Base-by-base conservation (phyloP, 2,888 invertebrate genomes). In the Galerucella pusilla region DNA sequence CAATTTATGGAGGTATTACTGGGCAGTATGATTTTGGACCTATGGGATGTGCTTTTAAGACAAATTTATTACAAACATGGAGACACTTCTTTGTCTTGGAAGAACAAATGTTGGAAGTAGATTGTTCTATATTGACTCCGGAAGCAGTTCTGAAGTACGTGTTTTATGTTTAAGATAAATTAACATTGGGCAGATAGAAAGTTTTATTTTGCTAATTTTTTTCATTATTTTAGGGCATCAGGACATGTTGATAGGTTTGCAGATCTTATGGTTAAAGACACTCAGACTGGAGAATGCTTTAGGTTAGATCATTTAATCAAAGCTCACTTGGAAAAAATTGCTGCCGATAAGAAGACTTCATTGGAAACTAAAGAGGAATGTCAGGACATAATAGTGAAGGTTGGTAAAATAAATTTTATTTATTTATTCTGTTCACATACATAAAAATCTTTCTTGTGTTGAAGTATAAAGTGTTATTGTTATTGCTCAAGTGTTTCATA, bases 191-290 rank as follows among this genome's bases (percentile, higher is more conserved):
- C 1, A 2, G 46, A 67, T 68, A 25, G 12, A 52, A 4, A 16
- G 12, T 46, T 52, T 25, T 42, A 54, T 20, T 59, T 68, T 66
- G 49, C 14, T 64, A 54, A 65, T 46, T 69, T 35, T 54, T 67
- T 52, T 71, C 71, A 12, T 64, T 71, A 75, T 86, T 87, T 73
- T 85, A 93, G 93, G 86, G 98, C 99, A 20, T 99, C 99, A 7
- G 99, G 99, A 0, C 99, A 99, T 88, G 99, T 99, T 0, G 99
- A 99, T 84, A 91, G 99, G 74, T 99, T 99, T 90, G 98, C 99
- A 66, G 99, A 99, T 89, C 92, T 97, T 75, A 99, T 99, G 99
- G 98, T 99, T 0, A 99, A 99, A 87, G 99, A 99, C 89, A 84
- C 93, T 0, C 95, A 96, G 86, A 96, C 93, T 80, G 99, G 99